Base-by-base conservation (phyloP, 2,113 vertebrate species). In the Scomber japonicus region DNA sequence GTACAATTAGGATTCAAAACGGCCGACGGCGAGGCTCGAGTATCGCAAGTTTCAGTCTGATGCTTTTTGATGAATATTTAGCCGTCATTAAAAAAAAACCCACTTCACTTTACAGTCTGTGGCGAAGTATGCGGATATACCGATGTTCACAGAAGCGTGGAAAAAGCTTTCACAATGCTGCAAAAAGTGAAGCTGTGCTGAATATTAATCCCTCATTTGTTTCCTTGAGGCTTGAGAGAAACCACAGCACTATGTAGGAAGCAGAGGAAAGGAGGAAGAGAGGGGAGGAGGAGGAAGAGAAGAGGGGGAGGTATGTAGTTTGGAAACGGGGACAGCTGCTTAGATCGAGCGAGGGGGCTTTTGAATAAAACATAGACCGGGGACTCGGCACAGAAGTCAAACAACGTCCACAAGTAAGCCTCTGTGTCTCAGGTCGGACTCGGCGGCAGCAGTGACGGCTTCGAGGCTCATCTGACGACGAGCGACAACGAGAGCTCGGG, bases 311-410 rank as follows among this genome's bases (percentile, higher is more conserved):
- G 73, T 79, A 14, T 78, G 54, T 75, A 71, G 55, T 72, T 73
- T 35, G 67, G 35, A 81, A 82, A 88, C 15, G 19, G 72, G 78
- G 80, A 87, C 89, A 88, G 81, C 88, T 90, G 79, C 86, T 91
- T 73, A 62, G 83, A 91, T 70, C 76, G 88, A 74, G 83, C 65
- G 68, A 27, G 78, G 65, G 45, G 81, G 71, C 86, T 73, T 79
- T 81, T 93, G 88, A 93, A 94, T 94, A 86, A 92, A 93, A 90
- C 87, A 92, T 89, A 75, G 61, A 70, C 30, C 80, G 48, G 85
- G 78, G 59, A 79, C 44, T 72, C 30, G 3, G 75, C 44, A 78
- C 74, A 83, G 40, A 86, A 87, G 89, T 90, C 75, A 89, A 88
- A 81, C 75, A 77, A 80, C 27, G 17, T 87, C 86, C 63, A 92